phyloP scores from a whole-genome alignment of 2,888 invertebrate species.

The Orthosia gracilis region DNA sequence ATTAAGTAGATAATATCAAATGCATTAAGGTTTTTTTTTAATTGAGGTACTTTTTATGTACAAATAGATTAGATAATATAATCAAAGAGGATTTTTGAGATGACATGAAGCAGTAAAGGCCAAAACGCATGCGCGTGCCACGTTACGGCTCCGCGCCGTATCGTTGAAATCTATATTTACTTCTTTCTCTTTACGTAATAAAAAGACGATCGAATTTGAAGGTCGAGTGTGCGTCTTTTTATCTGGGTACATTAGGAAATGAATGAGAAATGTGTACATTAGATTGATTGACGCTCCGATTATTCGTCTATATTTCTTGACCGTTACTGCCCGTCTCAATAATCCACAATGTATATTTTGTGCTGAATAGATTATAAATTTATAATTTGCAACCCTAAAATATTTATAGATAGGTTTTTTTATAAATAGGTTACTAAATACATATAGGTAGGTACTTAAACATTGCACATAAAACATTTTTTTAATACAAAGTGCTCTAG shows the following conservation, averaged over 20 bases:
- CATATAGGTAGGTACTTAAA: slow-evolving; percentile 9
- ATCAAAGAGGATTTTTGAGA: neutral
- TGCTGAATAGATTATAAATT: slow-evolving; percentile 21
- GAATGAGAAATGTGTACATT: neutral
- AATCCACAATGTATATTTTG: slow-evolving; percentile 10
- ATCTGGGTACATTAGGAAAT: too few species aligned
- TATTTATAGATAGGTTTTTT: slow-evolving; percentile 24
- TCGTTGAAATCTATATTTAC: neutral
- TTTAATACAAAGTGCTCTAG: slow-evolving; percentile 19
- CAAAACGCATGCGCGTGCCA: neutral
- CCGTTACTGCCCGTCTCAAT: neutral
- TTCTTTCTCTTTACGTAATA: too few species aligned
- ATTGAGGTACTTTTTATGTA: slow-evolving; percentile 62
- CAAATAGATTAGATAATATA: slow-evolving; percentile 3
- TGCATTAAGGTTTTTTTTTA: slow-evolving; percentile 71
- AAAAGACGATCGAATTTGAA: neutral
- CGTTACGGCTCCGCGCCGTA: neutral
- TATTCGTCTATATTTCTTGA: neutral
- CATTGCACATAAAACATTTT: slow-evolving; percentile 29
- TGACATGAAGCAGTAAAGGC: neutral
- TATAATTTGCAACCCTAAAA: slow-evolving; percentile 22
- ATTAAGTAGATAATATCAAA: slow-evolving; percentile 76
- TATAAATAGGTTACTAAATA: slow-evolving; percentile 29
- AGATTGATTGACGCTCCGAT: neutral
- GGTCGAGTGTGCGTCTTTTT: neutral